Conservation (phyloP, 2,888 invertebrate species). For the Callinectes sapidus region DNA sequence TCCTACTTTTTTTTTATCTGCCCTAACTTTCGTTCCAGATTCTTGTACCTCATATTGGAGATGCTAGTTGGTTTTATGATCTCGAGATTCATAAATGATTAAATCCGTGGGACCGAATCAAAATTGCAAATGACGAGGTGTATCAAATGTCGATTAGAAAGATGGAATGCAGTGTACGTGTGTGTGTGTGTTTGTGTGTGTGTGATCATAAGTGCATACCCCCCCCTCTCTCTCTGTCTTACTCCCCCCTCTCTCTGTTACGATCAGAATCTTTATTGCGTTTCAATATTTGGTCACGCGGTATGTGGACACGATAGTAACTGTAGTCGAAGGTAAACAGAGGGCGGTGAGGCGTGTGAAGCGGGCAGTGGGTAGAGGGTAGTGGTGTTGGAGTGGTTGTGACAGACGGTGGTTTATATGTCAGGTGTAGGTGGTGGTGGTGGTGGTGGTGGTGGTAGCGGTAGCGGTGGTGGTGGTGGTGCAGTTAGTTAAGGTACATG, state of each 20-base stretch:
- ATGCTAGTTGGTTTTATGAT: neutral
- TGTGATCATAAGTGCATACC: no score
- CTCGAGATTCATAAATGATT: neutral
- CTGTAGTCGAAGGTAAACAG: neutral
- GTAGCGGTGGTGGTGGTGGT: neutral
- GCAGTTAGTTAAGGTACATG: neutral
- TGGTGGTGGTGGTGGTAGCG: neutral
- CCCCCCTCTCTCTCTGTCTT: neutral
- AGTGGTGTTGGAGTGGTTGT: neutral
- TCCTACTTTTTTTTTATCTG: no score
- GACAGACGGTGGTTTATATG: neutral
- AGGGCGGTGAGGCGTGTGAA: neutral
- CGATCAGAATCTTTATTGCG: neutral
- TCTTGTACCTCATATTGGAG: neutral
- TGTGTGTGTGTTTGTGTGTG: neutral
- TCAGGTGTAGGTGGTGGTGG: neutral
- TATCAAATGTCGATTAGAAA: neutral
- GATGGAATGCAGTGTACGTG: neutral
- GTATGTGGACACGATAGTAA: neutral
- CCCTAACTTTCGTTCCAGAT: neutral
- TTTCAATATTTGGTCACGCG: neutral
- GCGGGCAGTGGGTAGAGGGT: neutral
- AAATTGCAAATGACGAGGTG: neutral
- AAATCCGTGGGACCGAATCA: neutral
- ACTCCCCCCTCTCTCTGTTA: neutral